phyloP scores from a whole-genome alignment of 2,888 invertebrate species.

The Pristionchus japonicus region DNA sequence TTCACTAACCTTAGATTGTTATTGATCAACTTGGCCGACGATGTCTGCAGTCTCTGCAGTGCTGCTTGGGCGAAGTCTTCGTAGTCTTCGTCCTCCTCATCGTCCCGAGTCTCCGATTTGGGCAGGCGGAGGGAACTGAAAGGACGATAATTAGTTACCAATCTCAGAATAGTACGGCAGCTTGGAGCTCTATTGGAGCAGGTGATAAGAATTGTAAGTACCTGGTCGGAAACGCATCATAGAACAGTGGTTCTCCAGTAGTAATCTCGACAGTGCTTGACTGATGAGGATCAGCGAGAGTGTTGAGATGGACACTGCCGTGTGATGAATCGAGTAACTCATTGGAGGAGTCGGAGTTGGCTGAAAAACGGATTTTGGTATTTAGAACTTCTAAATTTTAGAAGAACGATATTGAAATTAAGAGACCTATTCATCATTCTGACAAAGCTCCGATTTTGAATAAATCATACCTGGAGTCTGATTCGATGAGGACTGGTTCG shows the following conservation, averaged over 20 bases:
- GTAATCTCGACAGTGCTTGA: neutral
- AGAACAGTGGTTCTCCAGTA: conserved; percentile 25
- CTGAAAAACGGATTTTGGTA: neutral
- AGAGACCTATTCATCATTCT: too few relatives aligned
- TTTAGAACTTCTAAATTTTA: neutral
- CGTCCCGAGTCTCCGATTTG: neutral
- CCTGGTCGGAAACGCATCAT: neutral
- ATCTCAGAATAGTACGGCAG: too few relatives aligned
- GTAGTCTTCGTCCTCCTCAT: neutral
- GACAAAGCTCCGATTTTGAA: neutral
- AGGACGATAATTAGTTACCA: too few relatives aligned
- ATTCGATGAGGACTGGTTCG: conserved; percentile 14
- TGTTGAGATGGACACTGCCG: neutral
- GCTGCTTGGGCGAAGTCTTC: neutral
- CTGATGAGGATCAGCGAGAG: neutral
- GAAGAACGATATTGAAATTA: too few relatives aligned
- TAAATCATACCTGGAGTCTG: conserved; percentile 6
- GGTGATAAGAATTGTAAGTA: too few relatives aligned
- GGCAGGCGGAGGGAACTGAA: neutral
- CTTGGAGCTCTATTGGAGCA: too few relatives aligned
- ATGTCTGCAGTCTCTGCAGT: neutral
- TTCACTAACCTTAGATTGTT: neutral
- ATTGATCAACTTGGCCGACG: neutral
- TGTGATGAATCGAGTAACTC: neutral
- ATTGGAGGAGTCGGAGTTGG: conserved; percentile 2